A percentile compares a stretch with the other conserved stretches of the same genome.
These are phyloP conservation scores for Zaprionus nigranus DNA, from an alignment of 1,140 invertebrate species.

Conservation along the genomic window DNA sequence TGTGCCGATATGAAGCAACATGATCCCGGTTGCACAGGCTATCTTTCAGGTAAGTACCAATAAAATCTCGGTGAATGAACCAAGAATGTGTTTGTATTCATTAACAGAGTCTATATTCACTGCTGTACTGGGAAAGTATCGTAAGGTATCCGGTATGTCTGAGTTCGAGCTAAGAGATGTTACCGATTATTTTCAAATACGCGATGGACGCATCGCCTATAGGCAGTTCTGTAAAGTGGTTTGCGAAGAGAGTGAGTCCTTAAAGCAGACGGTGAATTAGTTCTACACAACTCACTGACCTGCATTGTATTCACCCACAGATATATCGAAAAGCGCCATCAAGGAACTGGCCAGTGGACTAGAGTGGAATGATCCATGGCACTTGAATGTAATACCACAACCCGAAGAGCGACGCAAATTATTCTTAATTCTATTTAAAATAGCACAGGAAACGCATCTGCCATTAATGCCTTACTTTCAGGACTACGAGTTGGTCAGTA, in stretches of 20 bases:
- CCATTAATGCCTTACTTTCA: conserved; percentile 89
- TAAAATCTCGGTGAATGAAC: conserved; percentile 12
- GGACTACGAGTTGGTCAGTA: conserved; percentile 89
- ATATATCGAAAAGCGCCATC: conserved; percentile 84
- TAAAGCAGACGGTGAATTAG: not conserved
- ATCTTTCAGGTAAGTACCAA: conserved; percentile 87
- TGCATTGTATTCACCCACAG: not conserved
- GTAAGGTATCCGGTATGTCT: conserved; percentile 87
- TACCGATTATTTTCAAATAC: conserved; percentile 89
- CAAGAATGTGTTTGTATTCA: too few species aligned
- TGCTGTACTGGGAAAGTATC: conserved; percentile 87
- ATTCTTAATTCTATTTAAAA: conserved; percentile 88
- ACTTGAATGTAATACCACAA: conserved; percentile 86
- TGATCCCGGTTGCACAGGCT: conserved; percentile 87
- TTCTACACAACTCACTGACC: not conserved
- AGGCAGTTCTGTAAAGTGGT: conserved; percentile 89
- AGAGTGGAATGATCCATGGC: conserved; percentile 88
- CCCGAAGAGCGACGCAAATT: conserved; percentile 88
- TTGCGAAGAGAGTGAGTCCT: conserved; percentile 86
- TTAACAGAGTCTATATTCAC: conserved; percentile 88
- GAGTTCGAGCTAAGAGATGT: conserved; percentile 89
- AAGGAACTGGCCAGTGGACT: conserved; percentile 85
- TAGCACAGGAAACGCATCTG: conserved; percentile 86
- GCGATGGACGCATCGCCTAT: conserved; percentile 89
- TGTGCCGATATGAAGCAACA: conserved; percentile 88